phyloP scores from a whole-genome alignment of 2,888 invertebrate species.

The Platycheirus rosarum region DNA sequence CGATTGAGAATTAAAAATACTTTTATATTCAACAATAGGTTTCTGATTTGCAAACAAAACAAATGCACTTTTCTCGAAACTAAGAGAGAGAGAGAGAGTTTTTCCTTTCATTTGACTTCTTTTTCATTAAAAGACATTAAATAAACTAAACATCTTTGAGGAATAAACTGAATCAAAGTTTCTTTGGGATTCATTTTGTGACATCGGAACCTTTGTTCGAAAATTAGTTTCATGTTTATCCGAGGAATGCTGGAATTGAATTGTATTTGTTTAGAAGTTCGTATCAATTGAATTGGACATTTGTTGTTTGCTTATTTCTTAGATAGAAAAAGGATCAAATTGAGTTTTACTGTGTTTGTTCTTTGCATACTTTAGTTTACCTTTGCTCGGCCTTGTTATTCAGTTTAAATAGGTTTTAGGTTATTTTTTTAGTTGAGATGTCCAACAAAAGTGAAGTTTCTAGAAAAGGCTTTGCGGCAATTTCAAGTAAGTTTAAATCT shows the following conservation, averaged over 20 bases:
- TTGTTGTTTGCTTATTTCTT: conserved; percentile 2
- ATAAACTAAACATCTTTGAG: too few relatives aligned
- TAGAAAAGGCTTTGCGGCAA: too few relatives aligned
- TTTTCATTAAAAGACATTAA: too few relatives aligned
- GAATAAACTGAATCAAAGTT: too few relatives aligned
- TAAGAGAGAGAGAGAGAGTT: too few relatives aligned
- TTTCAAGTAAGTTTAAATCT: too few relatives aligned
- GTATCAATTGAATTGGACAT: background rate
- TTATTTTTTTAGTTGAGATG: background rate
- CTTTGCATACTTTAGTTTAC: background rate
- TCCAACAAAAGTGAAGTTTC: too few relatives aligned
- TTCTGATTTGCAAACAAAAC: too few relatives aligned
- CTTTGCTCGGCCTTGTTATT: background rate
- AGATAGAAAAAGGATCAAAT: background rate
- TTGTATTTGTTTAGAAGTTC: background rate
- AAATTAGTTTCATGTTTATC: background rate
- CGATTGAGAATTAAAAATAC: too few relatives aligned
- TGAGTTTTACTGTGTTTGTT: background rate
- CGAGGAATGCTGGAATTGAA: background rate
- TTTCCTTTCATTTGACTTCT: too few relatives aligned
- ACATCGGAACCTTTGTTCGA: background rate
- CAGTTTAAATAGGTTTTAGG: background rate
- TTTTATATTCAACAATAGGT: too few relatives aligned
- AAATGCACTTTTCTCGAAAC: too few relatives aligned
- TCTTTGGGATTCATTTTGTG: background rate